Conservation (phyloP, 2,797 vertebrate genomes). For the Premnoplex brunnescens region DNA sequence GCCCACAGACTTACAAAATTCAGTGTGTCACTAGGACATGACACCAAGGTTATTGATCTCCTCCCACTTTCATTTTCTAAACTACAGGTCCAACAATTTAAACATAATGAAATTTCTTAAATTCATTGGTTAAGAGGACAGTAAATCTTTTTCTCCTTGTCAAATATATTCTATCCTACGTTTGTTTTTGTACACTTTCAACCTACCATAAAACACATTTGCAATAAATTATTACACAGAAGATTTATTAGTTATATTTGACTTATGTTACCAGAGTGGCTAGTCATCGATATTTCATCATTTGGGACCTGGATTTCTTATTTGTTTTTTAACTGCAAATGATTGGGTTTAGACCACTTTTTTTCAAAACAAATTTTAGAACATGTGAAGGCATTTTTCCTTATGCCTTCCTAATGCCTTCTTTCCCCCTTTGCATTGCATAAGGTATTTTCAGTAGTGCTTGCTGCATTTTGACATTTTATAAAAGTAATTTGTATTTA, state of each 20-base stretch:
- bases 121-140: neutral
- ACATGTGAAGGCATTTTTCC: neutral
- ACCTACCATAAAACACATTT: neutral
- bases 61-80: neutral
- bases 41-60: neutral
- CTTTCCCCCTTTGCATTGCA: neutral
- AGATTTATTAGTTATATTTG: conserved; percentile 4
- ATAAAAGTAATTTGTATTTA: neutral
- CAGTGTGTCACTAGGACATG: neutral
- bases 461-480: neutral
- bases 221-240: neutral
- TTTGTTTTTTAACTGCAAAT: neutral
- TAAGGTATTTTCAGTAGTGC: neutral
- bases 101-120: neutral
- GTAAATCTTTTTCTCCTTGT: neutral
- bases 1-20: neutral
- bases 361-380: neutral
- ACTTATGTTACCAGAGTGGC: neutral
- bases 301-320: neutral
- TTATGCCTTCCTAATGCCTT: neutral
- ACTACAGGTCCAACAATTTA: neutral
- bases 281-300: neutral
- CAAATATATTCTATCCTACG: neutral
- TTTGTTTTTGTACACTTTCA: neutral
- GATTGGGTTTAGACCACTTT: neutral